Base-by-base conservation (phyloP, 1,140 invertebrate genomes). In the Maniola jurtina region DNA sequence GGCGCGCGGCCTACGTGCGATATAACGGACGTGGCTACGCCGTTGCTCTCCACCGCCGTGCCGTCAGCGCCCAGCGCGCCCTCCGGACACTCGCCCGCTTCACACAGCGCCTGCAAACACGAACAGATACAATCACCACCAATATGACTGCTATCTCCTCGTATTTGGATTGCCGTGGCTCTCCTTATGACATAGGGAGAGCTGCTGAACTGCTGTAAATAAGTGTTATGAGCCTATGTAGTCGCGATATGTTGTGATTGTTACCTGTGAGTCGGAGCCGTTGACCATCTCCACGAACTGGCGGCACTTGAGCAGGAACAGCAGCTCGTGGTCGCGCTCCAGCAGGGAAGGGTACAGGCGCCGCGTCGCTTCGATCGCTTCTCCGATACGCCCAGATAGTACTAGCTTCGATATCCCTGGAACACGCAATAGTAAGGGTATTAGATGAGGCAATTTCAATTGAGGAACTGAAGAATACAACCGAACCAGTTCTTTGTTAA, bases 221-320 rank as follows among this genome's bases (percentile, higher is more conserved):
- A n/a, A n/a, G n/a, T n/a, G n/a, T n/a, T n/a, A n/a, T n/a, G n/a
- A n/a, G n/a, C n/a, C n/a, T n/a, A n/a, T n/a, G n/a, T n/a, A n/a
- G n/a, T n/a, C n/a, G n/a, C n/a, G n/a, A n/a, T n/a, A n/a, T n/a
- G n/a, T n/a, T n/a, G n/a, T n/a, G 1, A 25, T 25, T 2, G 25
- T 5, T 59, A 95, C 92, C 89, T 95, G 94, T 13, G 95, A 93
- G 85, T 97, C 96, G 50, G 95, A 94, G 58, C 96, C 96, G 85
- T 96, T 96, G 59, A 96, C 95, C 96, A 96, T 96, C 92, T 99
- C 98, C 33, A 99, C 96, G 92, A 99, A 99, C 92, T 99, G 98
- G 72, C 98, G 94, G 91, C 97, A 98, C 89, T 99, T 98, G 61
- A 99, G 93, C 89, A 97, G 95, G 89, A 99, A 99, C 79, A 97